A percentile compares a stretch with the other conserved stretches of the same genome.
Evolutionary conservation across 1,140 invertebrate species (phyloP).

Genomic region (Drosophila takahashii): DNA sequence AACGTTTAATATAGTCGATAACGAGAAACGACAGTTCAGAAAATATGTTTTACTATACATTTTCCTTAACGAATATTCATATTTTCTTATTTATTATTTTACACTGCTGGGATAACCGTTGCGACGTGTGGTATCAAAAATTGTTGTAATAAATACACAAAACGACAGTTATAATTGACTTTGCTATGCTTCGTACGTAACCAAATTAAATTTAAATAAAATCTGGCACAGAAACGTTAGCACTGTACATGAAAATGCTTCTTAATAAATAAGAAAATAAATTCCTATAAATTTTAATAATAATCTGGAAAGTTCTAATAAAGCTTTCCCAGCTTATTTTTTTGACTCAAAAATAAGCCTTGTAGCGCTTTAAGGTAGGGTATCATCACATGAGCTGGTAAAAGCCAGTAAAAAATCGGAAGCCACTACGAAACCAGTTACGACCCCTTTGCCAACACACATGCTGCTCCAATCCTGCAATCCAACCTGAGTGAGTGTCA

Average conservation of each 20-base stretch:
- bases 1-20: too few species aligned
- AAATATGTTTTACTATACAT: not conserved
- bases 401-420: constrained; percentile 23
- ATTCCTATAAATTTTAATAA: not conserved
- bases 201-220: not conserved
- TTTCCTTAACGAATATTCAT: not conserved
- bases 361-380: not conserved
- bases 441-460: constrained; percentile 28
- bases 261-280: not conserved
- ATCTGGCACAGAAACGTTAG: not conserved
- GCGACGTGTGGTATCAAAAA: not conserved
- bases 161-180: not conserved
- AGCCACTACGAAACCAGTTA: constrained; percentile 35
- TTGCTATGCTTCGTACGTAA: not conserved
- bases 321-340: not conserved
- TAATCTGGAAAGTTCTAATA: not conserved
- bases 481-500: constrained; percentile 36
- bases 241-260: not conserved
- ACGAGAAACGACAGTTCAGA: not conserved
- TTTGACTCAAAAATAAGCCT: too few species aligned
- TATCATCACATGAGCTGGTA: constrained; percentile 5
- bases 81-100: not conserved
- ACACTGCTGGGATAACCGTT: not conserved
- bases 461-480: not conserved
- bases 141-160: not conserved